Percentiles rank a stretch among this genome's conserved stretches.
Conservation (phyloP, 2,888 invertebrate species). For the Nomada goodeniana region DNA sequence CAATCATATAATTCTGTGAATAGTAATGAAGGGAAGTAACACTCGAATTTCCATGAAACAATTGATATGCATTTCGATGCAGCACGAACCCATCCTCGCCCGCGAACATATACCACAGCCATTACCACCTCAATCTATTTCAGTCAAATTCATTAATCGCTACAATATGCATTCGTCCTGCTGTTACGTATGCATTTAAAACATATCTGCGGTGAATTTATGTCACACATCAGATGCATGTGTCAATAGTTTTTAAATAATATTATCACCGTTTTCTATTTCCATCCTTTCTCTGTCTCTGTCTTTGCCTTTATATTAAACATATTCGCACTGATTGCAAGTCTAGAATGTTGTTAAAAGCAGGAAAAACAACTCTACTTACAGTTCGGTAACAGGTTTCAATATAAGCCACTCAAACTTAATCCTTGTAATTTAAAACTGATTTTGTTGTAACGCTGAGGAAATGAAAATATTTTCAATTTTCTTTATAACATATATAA, state of each 20-base stretch:
- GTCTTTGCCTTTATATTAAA: background rate
- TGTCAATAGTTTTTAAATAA: background rate
- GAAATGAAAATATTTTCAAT: too few species aligned
- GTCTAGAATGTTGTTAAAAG: too few species aligned
- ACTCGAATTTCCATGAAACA: constrained; percentile 73
- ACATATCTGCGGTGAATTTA: constrained; percentile 59
- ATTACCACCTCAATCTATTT: constrained; percentile 71
- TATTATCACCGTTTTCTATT: background rate
- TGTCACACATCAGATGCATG: constrained; percentile 7
- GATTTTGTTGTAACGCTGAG: too few species aligned
- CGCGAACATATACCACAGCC: constrained; percentile 56
- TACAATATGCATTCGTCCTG: constrained; percentile 68
- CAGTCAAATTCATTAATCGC: constrained; percentile 69
- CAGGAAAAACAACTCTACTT: too few species aligned
- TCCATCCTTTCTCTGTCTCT: background rate
- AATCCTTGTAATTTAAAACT: too few species aligned
- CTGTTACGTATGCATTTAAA: constrained; percentile 63
- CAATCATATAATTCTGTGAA: constrained; percentile 69
- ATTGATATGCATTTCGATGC: constrained; percentile 73
- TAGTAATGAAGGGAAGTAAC: constrained; percentile 71
- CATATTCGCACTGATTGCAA: too few species aligned
- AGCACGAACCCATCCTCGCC: constrained; percentile 61
- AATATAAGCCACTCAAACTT: too few species aligned
- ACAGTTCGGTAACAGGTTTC: too few species aligned
- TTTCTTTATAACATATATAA: too few species aligned